phyloP scores from a whole-genome alignment of 2,888 invertebrate species.

The Lycophotia porphyrea region DNA sequence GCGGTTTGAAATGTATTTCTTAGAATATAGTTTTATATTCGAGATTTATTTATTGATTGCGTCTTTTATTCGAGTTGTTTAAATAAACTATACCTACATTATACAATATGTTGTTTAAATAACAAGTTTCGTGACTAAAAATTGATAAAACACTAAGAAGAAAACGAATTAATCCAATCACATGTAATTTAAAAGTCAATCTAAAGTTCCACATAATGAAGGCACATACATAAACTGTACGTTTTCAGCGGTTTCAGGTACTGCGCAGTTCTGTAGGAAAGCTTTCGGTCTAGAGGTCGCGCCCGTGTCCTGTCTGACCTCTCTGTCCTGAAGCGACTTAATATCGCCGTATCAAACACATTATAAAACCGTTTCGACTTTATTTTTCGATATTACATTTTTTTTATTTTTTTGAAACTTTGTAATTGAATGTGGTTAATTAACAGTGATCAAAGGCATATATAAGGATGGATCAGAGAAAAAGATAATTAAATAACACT shows the following conservation, averaged over 20 bases:
- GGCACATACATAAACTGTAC: conserved; percentile 2
- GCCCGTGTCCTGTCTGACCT: conserved; percentile 63
- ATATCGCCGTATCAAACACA: conserved; percentile 50
- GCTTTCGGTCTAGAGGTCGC: conserved; percentile 63
- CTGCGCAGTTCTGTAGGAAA: conserved; percentile 61
- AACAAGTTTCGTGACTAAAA: conserved; percentile 25
- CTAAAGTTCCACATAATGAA: conserved; percentile 12
- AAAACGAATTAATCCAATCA: conserved; percentile 8
- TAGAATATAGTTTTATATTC: conserved; percentile 7
- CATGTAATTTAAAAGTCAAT: conserved; percentile 6
- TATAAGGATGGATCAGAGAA: background rate
- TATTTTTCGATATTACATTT: background rate
- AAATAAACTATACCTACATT: conserved; percentile 2
- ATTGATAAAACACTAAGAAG: conserved; percentile 37
- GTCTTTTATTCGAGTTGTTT: background rate
- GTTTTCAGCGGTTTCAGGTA: conserved; percentile 48
- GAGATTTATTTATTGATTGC: conserved; percentile 21
- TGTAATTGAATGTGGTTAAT: background rate
- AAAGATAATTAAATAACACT: background rate
- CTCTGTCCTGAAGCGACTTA: conserved; percentile 41
- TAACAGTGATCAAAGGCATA: background rate
- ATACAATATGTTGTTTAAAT: conserved; percentile 14
- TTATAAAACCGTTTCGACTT: conserved; percentile 39
- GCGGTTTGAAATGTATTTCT: conserved; percentile 27
- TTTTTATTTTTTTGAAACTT: background rate